These are phyloP conservation scores for Phyllopteryx taeniolatus DNA, from an alignment of 2,113 vertebrate species.

Conservation along the genomic window DNA sequence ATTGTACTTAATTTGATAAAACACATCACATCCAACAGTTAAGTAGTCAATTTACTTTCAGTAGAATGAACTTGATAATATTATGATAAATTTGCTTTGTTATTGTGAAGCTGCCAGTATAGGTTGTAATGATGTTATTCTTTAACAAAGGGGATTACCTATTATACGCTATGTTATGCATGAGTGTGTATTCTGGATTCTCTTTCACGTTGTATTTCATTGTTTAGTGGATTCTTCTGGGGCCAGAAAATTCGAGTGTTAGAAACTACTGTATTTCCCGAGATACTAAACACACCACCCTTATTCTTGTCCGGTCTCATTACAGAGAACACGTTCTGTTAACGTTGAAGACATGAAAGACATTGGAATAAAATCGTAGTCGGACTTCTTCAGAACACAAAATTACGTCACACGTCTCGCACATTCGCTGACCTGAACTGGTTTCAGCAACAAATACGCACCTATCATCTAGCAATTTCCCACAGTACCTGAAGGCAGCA, in stretches of 20 bases:
- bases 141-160: not conserved
- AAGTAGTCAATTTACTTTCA: not conserved
- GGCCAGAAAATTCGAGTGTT: not conserved
- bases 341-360: not conserved
- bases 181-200: not conserved
- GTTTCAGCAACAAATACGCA: not conserved
- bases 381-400: not conserved
- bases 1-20: not conserved
- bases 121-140: too few relatives aligned
- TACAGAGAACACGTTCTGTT: not conserved
- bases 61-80: not conserved
- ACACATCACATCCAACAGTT: not conserved
- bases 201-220: not conserved
- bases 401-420: not conserved
- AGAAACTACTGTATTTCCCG: not conserved
- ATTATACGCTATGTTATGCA: not conserved
- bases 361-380: not conserved
- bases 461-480: slow-evolving; percentile 1
- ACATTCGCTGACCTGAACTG: not conserved
- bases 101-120: too few relatives aligned
- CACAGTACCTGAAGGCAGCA: slow-evolving; percentile 18
- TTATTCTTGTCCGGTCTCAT: not conserved
- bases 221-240: not conserved
- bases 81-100: not conserved
- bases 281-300: not conserved